Conservation (phyloP, 2,888 invertebrate species). For the Microplitis manilae region DNA sequence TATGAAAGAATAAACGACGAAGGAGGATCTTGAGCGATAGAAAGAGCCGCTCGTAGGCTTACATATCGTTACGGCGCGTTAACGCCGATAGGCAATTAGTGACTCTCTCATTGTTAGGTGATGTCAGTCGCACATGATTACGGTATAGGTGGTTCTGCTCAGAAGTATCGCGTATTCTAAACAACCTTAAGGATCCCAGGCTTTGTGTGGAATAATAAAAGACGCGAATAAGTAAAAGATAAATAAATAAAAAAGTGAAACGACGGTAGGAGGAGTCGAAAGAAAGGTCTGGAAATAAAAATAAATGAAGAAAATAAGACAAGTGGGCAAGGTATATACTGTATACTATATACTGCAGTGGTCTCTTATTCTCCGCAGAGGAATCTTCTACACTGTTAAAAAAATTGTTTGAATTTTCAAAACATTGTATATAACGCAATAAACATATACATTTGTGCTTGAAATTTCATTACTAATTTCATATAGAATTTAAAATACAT, state of each 20-base stretch:
- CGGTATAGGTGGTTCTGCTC: background rate
- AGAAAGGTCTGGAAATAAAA: constrained; percentile 25
- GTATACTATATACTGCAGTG: constrained; percentile 37
- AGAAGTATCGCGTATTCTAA: constrained; percentile 38
- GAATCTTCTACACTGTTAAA: too few species aligned
- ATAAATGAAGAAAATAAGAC: constrained; percentile 36
- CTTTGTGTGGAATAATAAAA: constrained; percentile 30
- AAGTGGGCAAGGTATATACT: constrained; percentile 42
- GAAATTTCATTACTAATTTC: too few species aligned
- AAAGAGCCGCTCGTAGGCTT: constrained; percentile 10
- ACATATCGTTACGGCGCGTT: constrained; percentile 10
- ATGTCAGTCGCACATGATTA: constrained; percentile 36
- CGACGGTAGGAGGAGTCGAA: constrained; percentile 36
- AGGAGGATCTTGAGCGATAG: background rate
- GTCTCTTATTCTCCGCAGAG: constrained; percentile 43
- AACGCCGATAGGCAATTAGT: constrained; percentile 10
- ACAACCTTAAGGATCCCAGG: background rate
- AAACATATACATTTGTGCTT: too few species aligned
- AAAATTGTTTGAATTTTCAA: too few species aligned
- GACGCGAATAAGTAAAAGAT: constrained; percentile 29
- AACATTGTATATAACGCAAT: too few species aligned
- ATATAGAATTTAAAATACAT: too few species aligned
- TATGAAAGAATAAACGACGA: background rate
- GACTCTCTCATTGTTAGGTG: constrained; percentile 36
- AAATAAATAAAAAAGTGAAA: constrained; percentile 27